phyloP scores from a whole-genome alignment of 2,797 vertebrate species.

The Amazona finschi region DNA sequence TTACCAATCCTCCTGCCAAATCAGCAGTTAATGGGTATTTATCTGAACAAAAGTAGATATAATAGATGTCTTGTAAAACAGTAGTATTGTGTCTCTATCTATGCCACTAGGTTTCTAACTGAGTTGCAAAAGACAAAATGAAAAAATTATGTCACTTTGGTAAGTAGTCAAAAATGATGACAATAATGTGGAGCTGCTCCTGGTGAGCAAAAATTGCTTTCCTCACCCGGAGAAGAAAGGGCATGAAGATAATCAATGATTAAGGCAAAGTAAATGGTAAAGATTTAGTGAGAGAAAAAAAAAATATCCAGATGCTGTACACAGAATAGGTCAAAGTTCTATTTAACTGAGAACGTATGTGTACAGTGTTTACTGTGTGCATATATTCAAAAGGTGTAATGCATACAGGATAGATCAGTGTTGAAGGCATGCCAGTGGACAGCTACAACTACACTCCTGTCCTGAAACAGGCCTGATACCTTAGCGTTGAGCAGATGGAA shows the following conservation, averaged over 20 bases:
- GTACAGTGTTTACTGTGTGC: background rate
- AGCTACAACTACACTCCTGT: background rate
- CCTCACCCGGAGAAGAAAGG: background rate
- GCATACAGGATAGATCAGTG: background rate
- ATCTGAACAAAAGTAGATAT: conserved; percentile 78
- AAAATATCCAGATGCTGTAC: background rate
- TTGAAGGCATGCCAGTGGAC: background rate
- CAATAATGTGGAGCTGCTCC: conserved; percentile 18
- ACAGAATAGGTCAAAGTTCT: background rate
- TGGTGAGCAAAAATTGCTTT: background rate
- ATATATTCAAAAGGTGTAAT: background rate
- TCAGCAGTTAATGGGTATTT: conserved; percentile 79
- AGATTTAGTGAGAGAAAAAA: background rate
- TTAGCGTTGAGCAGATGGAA: conserved; percentile 9
- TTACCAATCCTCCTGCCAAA: conserved; percentile 77
- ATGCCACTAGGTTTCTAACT: conserved; percentile 84
- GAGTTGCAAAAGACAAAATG: conserved; percentile 83
- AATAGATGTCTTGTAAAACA: conserved; percentile 81
- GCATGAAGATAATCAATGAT: background rate
- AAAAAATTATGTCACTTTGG: conserved; percentile 82
- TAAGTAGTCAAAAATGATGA: conserved; percentile 54
- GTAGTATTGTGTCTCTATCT: conserved; percentile 85
- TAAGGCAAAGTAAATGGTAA: background rate
- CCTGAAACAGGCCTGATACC: background rate
- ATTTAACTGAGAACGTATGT: background rate